Evolutionary conservation across 1,140 invertebrate genomes (phyloP), one percentile per base, ranked within the genome.

Genomic region (Rhizoglyphus robini): DNA sequence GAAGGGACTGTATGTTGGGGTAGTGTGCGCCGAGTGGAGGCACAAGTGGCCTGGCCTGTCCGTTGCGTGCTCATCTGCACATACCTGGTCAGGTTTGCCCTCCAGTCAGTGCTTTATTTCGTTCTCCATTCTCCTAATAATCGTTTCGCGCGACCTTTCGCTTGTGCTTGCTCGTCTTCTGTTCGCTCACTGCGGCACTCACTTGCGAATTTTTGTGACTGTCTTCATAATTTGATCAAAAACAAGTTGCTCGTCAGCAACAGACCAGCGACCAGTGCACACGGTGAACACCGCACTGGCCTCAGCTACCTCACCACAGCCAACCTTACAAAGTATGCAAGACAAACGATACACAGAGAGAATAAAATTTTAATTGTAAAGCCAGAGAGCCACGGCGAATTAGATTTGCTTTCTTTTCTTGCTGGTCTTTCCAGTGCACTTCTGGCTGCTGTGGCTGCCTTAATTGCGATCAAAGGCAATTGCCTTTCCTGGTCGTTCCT

Each of bases 371-470:
- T 47, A 30, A 47, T 47, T 46, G 32, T 61, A 47, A 30, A 61
- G 59, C 25, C 32, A 5, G n/a, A 8, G 27, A 29, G 5, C 5
- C 59, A 11, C 5, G 38, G 59, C 59, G 32, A 61, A 61, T 61
- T 30, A 46, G 25, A 30, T 61, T 61, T 61, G 25, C 59, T 61
- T 61, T 61, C 59, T 29, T 61, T 61, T 47, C 25, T 61, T 51
- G 49, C 11, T 54, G n/a, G 49, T 11, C 59, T n/a, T 13, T 61
- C 5, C 30, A 49, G 25, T 41, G 59, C 25, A 61, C 18, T 4
- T 2, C 30, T 27, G 30, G 30, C 13, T 11, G 58, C 8, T 15
- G 41, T 32, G 23, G 51, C 51, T 25, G 15, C 58, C n/a, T 57
- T 57, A 67, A 65, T 38, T 36, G 63, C 32, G 34, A 20, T 27